A percentile compares a stretch with the other conserved stretches of the same genome.
These are phyloP conservation scores for Drosophila subquinaria DNA, from an alignment of 2,888 invertebrate genomes.

Conservation along the genomic window DNA sequence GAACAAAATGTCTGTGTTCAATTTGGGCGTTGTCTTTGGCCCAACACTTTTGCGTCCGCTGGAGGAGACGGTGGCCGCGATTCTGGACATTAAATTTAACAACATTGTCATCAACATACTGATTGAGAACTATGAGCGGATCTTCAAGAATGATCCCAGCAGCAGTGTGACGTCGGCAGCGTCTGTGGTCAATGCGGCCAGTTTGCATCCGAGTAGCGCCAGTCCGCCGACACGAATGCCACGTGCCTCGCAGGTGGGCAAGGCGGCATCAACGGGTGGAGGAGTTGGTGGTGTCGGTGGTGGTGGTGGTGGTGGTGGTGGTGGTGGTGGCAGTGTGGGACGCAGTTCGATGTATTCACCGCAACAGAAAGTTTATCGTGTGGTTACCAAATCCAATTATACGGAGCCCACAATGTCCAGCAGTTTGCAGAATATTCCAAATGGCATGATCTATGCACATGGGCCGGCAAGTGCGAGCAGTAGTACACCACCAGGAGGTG, in stretches of 20 bases:
- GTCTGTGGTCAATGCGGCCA: slow-evolving; percentile 19
- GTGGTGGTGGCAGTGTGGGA: slow-evolving; percentile 60
- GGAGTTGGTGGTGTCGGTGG: slow-evolving; percentile 25
- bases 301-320: slow-evolving; percentile 34
- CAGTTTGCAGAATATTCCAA: slow-evolving; percentile 86
- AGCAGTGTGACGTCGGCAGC: slow-evolving; percentile 39
- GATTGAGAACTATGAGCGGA: slow-evolving; percentile 94
- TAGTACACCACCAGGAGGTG: slow-evolving; percentile 56
- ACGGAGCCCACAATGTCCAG: slow-evolving; percentile 85
- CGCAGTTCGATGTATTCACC: slow-evolving; percentile 84
- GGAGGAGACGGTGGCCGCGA: slow-evolving; percentile 98
- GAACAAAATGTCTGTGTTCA: slow-evolving; percentile 98
- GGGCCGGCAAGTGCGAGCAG: slow-evolving; percentile 69
- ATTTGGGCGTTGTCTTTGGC: slow-evolving; percentile 99
- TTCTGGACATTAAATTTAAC: slow-evolving; percentile 99
- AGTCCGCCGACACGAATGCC: slow-evolving; percentile 84
- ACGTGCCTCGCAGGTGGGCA: slow-evolving; percentile 80
- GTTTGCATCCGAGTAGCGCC: slow-evolving; percentile 59
- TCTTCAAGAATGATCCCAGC: slow-evolving; percentile 87
- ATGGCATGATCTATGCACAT: slow-evolving; percentile 84
- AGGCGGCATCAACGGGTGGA: slow-evolving; percentile 61
- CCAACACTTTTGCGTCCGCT: slow-evolving; percentile 97
- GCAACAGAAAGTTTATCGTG: slow-evolving; percentile 84
- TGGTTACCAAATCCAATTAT: slow-evolving; percentile 84
- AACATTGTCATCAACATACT: slow-evolving; percentile 99